phyloP scores from a whole-genome alignment of 2,113 vertebrate genomes.

The Thomomys bottae region DNA sequence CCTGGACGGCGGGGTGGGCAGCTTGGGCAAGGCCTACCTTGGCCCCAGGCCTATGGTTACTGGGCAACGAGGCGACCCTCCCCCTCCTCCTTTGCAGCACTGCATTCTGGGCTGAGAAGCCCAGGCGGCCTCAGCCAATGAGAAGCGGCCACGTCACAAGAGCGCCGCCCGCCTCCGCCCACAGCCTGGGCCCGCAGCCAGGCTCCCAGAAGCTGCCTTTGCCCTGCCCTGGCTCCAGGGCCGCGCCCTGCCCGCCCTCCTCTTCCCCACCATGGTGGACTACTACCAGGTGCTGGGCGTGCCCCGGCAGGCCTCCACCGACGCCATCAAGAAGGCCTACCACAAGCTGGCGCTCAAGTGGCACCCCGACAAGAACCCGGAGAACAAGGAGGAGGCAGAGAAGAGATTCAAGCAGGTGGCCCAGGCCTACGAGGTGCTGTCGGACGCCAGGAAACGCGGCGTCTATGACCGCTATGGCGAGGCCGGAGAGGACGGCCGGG shows the following conservation, averaged over 20 bases:
- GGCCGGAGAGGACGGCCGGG: no score
- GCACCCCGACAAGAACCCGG: not conserved
- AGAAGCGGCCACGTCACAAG: not conserved
- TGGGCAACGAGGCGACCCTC: no score
- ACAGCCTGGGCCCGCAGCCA: rapidly evolving
- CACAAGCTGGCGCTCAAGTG: not conserved
- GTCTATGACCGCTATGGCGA: not conserved
- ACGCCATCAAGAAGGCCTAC: not conserved
- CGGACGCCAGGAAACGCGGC: not conserved
- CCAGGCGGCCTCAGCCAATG: not conserved
- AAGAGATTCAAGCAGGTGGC: not conserved
- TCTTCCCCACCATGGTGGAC: constrained; percentile 25
- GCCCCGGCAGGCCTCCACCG: not conserved
- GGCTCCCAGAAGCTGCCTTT: rapidly evolving
- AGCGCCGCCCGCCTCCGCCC: no score
- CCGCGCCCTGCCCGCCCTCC: not conserved
- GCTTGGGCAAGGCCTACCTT: no score
- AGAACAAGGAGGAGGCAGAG: not conserved
- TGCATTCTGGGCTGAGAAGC: not conserved
- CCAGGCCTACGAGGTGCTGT: not conserved
- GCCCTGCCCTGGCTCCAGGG: not conserved
- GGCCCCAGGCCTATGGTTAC: no score
- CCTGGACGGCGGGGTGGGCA: rapidly evolving
- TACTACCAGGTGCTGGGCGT: not conserved
- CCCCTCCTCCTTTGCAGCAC: not conserved